phyloP scores from a whole-genome alignment of 2,113 vertebrate species.

The Calidris pugnax region DNA sequence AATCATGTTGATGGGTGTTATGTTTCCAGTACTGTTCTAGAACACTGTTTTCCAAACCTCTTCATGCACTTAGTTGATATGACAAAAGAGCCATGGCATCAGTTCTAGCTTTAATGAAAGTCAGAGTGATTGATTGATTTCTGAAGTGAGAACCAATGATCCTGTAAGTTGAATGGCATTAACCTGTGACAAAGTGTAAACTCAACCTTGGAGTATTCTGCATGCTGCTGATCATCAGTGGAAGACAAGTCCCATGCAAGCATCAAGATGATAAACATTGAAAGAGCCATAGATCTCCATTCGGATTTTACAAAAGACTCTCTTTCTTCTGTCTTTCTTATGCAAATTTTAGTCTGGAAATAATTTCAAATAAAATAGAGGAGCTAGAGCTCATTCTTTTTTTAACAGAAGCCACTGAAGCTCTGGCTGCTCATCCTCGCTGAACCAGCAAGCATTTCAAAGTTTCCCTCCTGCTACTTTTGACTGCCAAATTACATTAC shows the following conservation, averaged over 20 bases:
- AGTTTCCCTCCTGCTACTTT: not conserved
- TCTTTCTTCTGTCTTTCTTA: not conserved
- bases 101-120: not conserved
- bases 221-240: not conserved
- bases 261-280: not conserved
- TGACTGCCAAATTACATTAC: not conserved
- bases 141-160: not conserved
- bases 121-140: not conserved
- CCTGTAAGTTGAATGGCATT: not conserved
- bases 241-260: not conserved
- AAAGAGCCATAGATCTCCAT: not conserved
- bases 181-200: not conserved
- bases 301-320: not conserved
- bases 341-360: not conserved
- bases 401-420: not conserved
- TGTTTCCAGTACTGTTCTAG: not conserved
- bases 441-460: not conserved
- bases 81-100: not conserved
- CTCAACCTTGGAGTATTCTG: not conserved
- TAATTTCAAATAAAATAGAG: not conserved
- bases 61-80: not conserved
- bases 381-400: not conserved
- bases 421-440: not conserved
- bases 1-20: not conserved
- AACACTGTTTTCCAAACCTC: not conserved